Evolutionary conservation across 2,797 vertebrate genomes (phyloP).

Genomic region (Pantherophis alleghaniensis): DNA sequence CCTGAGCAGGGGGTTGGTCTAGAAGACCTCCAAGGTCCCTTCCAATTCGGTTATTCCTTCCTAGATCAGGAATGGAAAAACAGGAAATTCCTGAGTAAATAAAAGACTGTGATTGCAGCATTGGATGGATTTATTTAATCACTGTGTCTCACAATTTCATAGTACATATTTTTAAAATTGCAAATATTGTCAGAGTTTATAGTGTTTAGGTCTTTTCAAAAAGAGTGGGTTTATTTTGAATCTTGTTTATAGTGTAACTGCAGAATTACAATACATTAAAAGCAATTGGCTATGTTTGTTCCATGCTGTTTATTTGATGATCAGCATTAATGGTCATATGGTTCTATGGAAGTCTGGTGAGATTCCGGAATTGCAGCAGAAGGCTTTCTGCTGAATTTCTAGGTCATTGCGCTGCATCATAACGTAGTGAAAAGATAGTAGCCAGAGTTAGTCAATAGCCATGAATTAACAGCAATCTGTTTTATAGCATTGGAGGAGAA

Average conservation of each 20-base stretch:
- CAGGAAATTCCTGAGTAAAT: background rate
- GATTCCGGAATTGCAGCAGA: background rate
- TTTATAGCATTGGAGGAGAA: background rate
- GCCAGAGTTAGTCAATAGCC: background rate
- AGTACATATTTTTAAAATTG: background rate
- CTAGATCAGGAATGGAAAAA: background rate
- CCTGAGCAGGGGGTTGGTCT: background rate
- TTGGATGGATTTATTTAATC: background rate
- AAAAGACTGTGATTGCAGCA: background rate
- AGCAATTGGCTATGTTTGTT: background rate
- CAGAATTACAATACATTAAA: background rate
- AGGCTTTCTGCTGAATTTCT: background rate
- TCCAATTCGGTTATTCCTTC: background rate
- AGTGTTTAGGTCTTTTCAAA: background rate
- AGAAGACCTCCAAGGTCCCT: background rate
- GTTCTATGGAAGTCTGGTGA: background rate
- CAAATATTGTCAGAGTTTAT: background rate
- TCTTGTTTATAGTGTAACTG: background rate
- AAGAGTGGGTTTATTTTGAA: background rate
- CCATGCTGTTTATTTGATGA: background rate
- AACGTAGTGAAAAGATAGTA: fast-evolving
- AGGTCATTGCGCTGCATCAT: background rate
- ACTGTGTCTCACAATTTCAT: background rate
- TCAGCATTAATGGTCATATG: background rate
- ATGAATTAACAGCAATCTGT: fast-evolving